A percentile compares a stretch with the other conserved stretches of the same genome.
Evolutionary conservation across 2,113 vertebrate genomes (phyloP).

Genomic region (Cyprinus carpio): DNA sequence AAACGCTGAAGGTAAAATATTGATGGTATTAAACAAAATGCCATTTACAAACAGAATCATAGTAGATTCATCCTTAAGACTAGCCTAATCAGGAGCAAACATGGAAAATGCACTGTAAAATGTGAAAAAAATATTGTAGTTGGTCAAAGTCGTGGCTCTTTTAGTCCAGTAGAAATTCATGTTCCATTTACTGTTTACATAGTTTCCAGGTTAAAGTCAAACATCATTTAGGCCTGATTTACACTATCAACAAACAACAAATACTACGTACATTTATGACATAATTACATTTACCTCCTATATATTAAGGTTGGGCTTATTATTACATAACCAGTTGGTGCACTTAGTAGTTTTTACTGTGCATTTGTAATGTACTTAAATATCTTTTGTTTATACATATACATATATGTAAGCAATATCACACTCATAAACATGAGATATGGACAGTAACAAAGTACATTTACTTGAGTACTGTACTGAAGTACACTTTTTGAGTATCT

Average conservation of each 20-base stretch:
- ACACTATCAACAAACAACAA: neutral
- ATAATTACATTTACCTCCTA: neutral
- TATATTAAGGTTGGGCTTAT: neutral
- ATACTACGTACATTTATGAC: neutral
- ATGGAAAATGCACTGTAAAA: neutral
- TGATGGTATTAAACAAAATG: slow-evolving; percentile 8
- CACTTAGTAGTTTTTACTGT: neutral
- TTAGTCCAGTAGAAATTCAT: neutral
- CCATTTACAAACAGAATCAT: neutral
- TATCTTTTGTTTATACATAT: too few relatives aligned
- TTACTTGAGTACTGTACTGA: too few relatives aligned
- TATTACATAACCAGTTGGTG: neutral
- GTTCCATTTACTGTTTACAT: neutral
- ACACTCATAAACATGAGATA: too few relatives aligned
- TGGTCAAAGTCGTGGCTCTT: neutral
- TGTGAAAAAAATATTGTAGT: neutral
- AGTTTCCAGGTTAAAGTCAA: neutral
- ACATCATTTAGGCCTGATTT: neutral
- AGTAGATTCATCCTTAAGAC: neutral
- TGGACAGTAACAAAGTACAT: too few relatives aligned
- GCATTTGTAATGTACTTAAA: too few relatives aligned
- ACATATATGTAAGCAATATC: too few relatives aligned
- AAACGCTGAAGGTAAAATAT: neutral
- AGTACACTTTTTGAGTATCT: too few relatives aligned
- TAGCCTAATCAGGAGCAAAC: neutral